phyloP scores from a whole-genome alignment of 1,140 invertebrate species.

The Paraescarpia echinospica region DNA sequence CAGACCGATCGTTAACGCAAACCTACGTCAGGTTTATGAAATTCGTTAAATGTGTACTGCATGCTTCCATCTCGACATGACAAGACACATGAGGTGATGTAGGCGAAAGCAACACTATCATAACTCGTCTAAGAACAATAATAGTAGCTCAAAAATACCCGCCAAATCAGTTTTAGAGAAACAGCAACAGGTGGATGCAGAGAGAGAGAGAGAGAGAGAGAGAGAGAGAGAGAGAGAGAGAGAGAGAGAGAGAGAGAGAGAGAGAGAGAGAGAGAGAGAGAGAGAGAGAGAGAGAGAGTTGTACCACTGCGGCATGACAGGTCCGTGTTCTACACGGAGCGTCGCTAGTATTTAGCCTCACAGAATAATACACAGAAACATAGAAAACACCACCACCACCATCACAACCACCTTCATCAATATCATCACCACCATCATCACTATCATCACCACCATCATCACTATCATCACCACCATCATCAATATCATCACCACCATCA shows the following conservation, averaged over 20 bases:
- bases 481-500: not conserved
- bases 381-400: too few relatives aligned
- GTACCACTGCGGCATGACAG: too few relatives aligned
- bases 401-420: not conserved
- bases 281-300: too few relatives aligned
- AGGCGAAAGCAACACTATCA: not conserved
- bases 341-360: too few relatives aligned
- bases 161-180: not conserved
- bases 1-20: not conserved
- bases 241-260: too few relatives aligned
- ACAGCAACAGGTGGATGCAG: not conserved
- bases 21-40: not conserved
- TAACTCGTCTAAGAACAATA: not conserved
- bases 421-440: not conserved
- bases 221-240: too few relatives aligned
- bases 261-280: too few relatives aligned
- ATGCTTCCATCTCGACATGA: not conserved
- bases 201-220: too few relatives aligned
- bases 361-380: too few relatives aligned
- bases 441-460: not conserved
- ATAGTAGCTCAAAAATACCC: not conserved
- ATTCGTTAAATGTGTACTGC: not conserved
- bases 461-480: not conserved
- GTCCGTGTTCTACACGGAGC: too few relatives aligned
- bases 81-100: not conserved